Evolutionary conservation across 2,888 invertebrate species (phyloP).

Genomic region (Sesia bembeciformis): DNA sequence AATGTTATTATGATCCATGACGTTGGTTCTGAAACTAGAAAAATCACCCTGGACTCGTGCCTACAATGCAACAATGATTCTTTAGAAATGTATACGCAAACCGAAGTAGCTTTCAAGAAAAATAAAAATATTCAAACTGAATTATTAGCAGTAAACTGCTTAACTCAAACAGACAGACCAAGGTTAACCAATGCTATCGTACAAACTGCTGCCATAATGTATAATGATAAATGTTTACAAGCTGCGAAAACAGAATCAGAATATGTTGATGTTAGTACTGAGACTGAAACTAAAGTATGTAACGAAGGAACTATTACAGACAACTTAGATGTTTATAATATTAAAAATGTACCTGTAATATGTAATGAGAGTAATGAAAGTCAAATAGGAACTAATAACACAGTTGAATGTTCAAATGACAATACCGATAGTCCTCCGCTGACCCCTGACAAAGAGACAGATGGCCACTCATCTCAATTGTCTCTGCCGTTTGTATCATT

Average conservation of each 20-base stretch:
- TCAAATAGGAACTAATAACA: conserved; percentile 10
- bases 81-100: conserved; percentile 56
- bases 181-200: conserved; percentile 37
- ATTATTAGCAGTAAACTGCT: conserved; percentile 25
- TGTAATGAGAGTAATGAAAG: conserved; percentile 3
- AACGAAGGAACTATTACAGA: conserved; percentile 26
- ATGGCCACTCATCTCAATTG: conserved; percentile 33
- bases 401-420: conserved; percentile 15
- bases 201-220: conserved; percentile 38
- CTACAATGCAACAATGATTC: conserved; percentile 43
- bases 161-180: conserved; percentile 45
- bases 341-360: conserved; percentile 7
- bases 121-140: conserved; percentile 51
- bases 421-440: conserved; percentile 67
- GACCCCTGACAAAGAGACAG: conserved; percentile 40
- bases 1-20: conserved; percentile 53
- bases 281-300: conserved; percentile 21
- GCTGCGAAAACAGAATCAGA: conserved; percentile 20
- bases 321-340: conserved; percentile 14
- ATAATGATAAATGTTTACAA: conserved; percentile 37
- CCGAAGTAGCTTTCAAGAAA: conserved; percentile 46
- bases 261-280: conserved; percentile 31
- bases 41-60: conserved; percentile 50
- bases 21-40: conserved; percentile 48
- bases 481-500: conserved; percentile 56